phyloP scores from a whole-genome alignment of 2,113 vertebrate species.

The Phodopus roborovskii region DNA sequence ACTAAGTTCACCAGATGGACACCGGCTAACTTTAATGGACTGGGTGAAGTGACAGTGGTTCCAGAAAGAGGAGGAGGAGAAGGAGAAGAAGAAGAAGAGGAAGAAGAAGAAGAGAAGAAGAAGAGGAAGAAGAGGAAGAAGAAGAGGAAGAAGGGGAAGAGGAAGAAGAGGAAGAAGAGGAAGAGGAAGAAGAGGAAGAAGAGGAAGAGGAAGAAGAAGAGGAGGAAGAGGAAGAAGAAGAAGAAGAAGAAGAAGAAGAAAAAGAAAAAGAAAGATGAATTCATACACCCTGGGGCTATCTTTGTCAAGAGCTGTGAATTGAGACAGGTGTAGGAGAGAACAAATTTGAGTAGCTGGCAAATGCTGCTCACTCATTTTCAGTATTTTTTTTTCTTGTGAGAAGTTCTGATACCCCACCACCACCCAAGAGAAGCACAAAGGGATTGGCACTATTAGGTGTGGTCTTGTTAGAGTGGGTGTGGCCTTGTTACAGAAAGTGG shows the following conservation, averaged over 20 bases:
- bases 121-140: too few relatives aligned
- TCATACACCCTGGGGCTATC: not conserved
- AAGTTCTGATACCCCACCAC: not conserved
- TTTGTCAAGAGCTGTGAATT: not conserved
- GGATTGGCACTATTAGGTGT: too few relatives aligned
- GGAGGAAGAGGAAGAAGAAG: not conserved
- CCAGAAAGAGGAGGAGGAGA: not conserved
- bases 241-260: too few relatives aligned
- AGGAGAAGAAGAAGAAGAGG: too few relatives aligned
- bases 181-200: too few relatives aligned
- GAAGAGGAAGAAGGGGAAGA: too few relatives aligned
- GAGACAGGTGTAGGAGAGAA: not conserved
- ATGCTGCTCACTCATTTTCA: not conserved
- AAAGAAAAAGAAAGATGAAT: not conserved
- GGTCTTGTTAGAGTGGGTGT: too few relatives aligned
- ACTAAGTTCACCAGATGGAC: not conserved
- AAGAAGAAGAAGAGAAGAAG: too few relatives aligned
- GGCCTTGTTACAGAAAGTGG: too few relatives aligned
- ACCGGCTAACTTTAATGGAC: not conserved
- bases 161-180: too few relatives aligned
- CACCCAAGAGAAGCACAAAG: not conserved
- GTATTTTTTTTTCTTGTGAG: not conserved
- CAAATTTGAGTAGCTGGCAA: not conserved
- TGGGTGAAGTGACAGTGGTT: not conserved
- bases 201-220: not conserved